These are phyloP conservation scores for Tragelaphus buxtoni DNA, from an alignment of 2,113 vertebrate species.

Conservation along the genomic window DNA sequence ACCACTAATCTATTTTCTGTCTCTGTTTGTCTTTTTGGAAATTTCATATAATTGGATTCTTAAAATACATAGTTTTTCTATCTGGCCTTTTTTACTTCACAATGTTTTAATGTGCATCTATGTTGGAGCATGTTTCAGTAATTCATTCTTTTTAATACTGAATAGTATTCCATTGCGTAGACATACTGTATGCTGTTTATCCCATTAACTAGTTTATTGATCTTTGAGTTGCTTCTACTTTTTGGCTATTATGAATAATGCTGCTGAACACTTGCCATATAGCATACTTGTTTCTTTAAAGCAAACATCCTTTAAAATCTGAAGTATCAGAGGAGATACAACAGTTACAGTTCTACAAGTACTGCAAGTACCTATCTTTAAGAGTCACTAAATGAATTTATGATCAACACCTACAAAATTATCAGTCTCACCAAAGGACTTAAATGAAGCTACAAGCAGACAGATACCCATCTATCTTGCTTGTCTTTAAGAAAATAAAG, in stretches of 20 bases:
- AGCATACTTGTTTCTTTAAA: background rate
- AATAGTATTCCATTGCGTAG: background rate
- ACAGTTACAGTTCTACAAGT: background rate
- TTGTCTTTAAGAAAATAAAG: background rate
- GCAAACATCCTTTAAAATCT: background rate
- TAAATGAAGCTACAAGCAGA: background rate
- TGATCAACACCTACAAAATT: background rate
- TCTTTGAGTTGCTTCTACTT: background rate
- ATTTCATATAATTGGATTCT: background rate
- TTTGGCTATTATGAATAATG: background rate
- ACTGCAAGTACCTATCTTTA: background rate
- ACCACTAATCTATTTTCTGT: background rate
- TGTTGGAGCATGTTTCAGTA: background rate
- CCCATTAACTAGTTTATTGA: background rate
- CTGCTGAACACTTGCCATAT: background rate
- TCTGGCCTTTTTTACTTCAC: background rate
- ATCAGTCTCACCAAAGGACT: background rate
- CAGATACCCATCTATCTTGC: background rate
- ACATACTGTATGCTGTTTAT: background rate
- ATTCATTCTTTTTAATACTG: background rate
- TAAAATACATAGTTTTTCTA: background rate
- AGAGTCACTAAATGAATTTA: background rate
- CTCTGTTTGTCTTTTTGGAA: background rate
- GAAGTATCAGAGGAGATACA: background rate
- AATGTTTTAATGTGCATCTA: background rate